A percentile compares a stretch with the other conserved stretches of the same genome.
These are phyloP conservation scores for Hydractinia echinata DNA, from an alignment of 30 jellyfish, hydroid and myxozoan genomes.

Conservation along the genomic window DNA sequence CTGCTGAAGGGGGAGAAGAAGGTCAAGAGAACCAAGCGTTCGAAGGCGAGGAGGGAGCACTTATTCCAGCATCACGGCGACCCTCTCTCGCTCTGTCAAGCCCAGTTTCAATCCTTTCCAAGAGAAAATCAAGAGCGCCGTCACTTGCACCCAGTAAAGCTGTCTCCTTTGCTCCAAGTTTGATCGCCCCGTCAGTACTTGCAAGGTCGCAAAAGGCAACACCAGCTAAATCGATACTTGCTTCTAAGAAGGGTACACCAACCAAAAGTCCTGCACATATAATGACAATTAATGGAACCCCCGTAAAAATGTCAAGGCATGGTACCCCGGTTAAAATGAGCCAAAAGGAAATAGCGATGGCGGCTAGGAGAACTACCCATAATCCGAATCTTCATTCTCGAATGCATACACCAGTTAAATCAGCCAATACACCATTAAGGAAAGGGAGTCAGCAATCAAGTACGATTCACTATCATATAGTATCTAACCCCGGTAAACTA, in stretches of 20 bases:
- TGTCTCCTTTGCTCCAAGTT: conserved; percentile 37
- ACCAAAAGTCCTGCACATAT: not conserved
- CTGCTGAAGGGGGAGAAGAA: not conserved
- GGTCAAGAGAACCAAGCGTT: conserved; percentile 4
- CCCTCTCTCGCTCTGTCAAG: conserved; percentile 16
- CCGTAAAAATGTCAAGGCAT: not conserved
- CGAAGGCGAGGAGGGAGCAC: conserved; percentile 20
- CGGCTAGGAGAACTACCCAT: conserved; percentile 10
- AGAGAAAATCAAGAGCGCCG: conserved; percentile 31
- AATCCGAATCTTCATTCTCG: conserved; percentile 14
- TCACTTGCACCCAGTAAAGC: conserved; percentile 39
- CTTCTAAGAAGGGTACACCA: conserved; percentile 10
- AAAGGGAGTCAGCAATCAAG: conserved; percentile 32
- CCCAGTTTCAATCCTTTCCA: not conserved
- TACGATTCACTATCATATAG: conserved; percentile 35
- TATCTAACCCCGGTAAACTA: conserved; percentile 36
- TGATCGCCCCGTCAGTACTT: conserved; percentile 2
- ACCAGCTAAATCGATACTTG: conserved; percentile 16
- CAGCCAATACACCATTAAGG: not conserved
- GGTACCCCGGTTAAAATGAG: conserved; percentile 15
- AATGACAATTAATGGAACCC: not conserved
- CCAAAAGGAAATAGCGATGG: conserved; percentile 18
- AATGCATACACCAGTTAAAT: not conserved
- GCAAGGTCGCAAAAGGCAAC: no score
- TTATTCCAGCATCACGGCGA: conserved; percentile 17